These are phyloP conservation scores for Neodiprion virginianus DNA, from an alignment of 1,140 invertebrate genomes.

Conservation along the genomic window DNA sequence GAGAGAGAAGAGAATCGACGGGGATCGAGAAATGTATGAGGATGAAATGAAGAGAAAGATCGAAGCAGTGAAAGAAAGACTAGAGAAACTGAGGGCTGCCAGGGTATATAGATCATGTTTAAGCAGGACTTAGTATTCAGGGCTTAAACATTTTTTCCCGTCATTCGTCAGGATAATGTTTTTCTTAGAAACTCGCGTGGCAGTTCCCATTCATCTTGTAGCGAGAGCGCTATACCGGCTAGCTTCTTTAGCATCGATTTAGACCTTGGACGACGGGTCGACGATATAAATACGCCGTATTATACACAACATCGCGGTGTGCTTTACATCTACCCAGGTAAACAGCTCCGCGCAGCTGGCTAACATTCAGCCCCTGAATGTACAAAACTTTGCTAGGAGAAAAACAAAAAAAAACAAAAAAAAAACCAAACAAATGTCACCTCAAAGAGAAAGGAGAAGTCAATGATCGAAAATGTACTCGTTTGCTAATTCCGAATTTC, in stretches of 20 bases:
- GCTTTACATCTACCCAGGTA: too few relatives aligned
- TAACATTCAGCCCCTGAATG: too few relatives aligned
- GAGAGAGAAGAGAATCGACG: constrained; percentile 3
- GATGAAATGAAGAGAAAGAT: constrained; percentile 20
- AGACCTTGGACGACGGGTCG: constrained; percentile 28
- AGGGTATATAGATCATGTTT: constrained; percentile 33
- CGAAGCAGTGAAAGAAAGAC: neutral
- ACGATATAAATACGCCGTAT: constrained; percentile 8
- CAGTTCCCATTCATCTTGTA: constrained; percentile 36
- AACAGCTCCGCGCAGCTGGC: too few relatives aligned
- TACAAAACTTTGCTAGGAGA: too few relatives aligned
- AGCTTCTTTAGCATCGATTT: constrained; percentile 30
- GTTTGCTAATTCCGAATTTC: too few relatives aligned
- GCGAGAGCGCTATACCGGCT: neutral
- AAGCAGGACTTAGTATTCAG: constrained; percentile 36
- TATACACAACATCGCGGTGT: constrained; percentile 17
- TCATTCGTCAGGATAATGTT: constrained; percentile 41
- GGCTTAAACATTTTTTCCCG: constrained; percentile 31
- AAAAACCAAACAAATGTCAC: too few relatives aligned
- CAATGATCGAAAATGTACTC: too few relatives aligned
- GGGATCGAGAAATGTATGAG: neutral
- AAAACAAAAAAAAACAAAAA: too few relatives aligned
- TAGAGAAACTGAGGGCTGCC: neutral
- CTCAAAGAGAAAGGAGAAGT: too few relatives aligned
- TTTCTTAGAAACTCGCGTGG: constrained; percentile 35